These are phyloP conservation scores for Nesogale talazaci DNA, from an alignment of 2,113 vertebrate genomes.

Conservation along the genomic window DNA sequence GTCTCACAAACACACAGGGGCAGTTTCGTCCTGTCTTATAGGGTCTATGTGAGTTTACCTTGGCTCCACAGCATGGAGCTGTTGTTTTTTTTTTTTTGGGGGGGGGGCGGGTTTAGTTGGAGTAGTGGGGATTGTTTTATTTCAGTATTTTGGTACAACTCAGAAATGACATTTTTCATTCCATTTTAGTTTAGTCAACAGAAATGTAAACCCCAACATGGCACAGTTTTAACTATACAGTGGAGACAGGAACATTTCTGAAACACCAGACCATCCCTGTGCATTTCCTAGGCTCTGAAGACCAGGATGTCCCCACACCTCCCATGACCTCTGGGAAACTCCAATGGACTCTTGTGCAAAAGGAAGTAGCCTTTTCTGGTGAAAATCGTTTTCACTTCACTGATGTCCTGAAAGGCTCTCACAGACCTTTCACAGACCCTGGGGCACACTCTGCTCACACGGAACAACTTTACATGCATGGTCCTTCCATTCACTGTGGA, in stretches of 20 bases:
- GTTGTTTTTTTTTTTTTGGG: too few species aligned
- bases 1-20: neutral
- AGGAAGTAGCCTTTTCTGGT: neutral
- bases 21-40: neutral
- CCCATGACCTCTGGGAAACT: neutral
- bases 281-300: neutral
- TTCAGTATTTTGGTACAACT: too few species aligned
- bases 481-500: slow-evolving; percentile 29
- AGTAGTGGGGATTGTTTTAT: too few species aligned
- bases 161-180: too few species aligned
- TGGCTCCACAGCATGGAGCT: too few species aligned
- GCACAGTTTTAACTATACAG: neutral
- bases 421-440: neutral
- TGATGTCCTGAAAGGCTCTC: neutral
- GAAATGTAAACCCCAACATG: neutral
- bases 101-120: too few species aligned
- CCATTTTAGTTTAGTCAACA: neutral
- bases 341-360: neutral
- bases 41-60: neutral
- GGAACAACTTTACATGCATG: slow-evolving; percentile 36
- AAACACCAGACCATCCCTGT: neutral
- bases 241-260: neutral
- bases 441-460: neutral
- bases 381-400: slow-evolving; percentile 29
- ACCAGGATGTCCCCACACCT: neutral